Evolutionary conservation across 2,113 vertebrate genomes (phyloP), one percentile per base, ranked within the genome.

Genomic region (Scophthalmus maximus): DNA sequence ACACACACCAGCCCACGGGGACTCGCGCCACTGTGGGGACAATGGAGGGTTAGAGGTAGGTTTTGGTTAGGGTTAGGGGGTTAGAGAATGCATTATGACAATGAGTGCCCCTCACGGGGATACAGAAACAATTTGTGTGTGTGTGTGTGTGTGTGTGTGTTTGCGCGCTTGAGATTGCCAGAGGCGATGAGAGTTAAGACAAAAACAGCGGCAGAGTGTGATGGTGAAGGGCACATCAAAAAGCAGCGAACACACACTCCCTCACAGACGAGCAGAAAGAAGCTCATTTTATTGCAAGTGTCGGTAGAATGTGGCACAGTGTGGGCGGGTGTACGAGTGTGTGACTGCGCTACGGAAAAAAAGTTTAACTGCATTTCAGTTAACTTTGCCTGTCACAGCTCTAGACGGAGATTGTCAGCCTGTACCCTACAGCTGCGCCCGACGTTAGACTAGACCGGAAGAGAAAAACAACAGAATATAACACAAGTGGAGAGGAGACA

Each of bases 351-450:
- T 6, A 9, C 2, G 5, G 32, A 26, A 53, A 14, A 64, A 83
- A 78, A 82, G 44, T 70, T 63, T 63, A 66, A 83, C 79, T 85
- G 81, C 51, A 58, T 74, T 84, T 78, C 50, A 62, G 30, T 69
- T 68, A 61, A 57, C 73, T 76, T 78, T 56, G 36, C 57, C 66
- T 56, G 57, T 53, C 32, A 63, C n/a, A 46, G 44, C 64, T 78
- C 57, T 15, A 61, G 53, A 67, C 25, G 47, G 18, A 71, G 38
- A 80, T n/a, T 52, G 60, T 51, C 40, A 53, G 79, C 34, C 25
- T 77, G 68, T 42, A 58, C 42, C 25, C 73, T 61, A 46, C 12
- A 52, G 47, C 22, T 42, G n/a, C n/a, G n/a, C n/a, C n/a, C n/a
- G n/a, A 25, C 34, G 64, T 4, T 30, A 40, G 22, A 65, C 51